Evolutionary conservation across 2,888 invertebrate species (phyloP).

Genomic region (Heliconius sara): DNA sequence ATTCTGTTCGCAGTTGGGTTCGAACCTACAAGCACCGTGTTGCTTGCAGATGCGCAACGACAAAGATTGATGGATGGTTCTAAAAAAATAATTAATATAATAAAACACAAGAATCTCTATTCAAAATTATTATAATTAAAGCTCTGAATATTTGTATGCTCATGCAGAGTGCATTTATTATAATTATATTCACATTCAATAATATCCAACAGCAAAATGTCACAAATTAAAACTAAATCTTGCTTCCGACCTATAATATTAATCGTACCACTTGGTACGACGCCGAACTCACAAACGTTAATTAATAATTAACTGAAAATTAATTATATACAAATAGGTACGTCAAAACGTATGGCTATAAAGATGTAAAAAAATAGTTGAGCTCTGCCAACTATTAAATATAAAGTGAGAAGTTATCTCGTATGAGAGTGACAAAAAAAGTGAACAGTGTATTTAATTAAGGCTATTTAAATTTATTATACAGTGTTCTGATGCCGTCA

Average conservation of each 20-base stretch:
- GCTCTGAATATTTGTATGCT: conserved; percentile 37
- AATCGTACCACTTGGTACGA: not conserved
- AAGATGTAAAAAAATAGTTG: not conserved
- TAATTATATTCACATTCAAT: conserved; percentile 7
- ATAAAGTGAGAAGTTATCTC: not conserved
- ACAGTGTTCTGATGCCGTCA: not conserved
- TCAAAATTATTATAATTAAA: conserved; percentile 44
- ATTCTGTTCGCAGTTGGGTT: too few species aligned
- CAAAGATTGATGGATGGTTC: too few species aligned
- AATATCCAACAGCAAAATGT: conserved; percentile 3
- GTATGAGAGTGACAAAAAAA: not conserved
- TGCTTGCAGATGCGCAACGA: too few species aligned
- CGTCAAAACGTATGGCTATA: not conserved
- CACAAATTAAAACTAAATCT: conserved; percentile 13
- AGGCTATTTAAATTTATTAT: not conserved
- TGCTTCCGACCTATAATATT: not conserved
- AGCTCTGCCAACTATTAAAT: not conserved
- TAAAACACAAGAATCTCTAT: conserved; percentile 28
- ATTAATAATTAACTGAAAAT: not conserved
- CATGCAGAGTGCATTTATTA: conserved; percentile 3
- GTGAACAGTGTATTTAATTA: not conserved
- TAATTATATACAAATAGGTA: not conserved
- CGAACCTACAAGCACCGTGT: too few species aligned
- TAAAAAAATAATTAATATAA: not conserved
- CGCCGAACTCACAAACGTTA: not conserved